A percentile compares a stretch with the other conserved stretches of the same genome.
Evolutionary conservation across 2,797 vertebrate species (phyloP).

Genomic region (Scolopax rusticola): DNA sequence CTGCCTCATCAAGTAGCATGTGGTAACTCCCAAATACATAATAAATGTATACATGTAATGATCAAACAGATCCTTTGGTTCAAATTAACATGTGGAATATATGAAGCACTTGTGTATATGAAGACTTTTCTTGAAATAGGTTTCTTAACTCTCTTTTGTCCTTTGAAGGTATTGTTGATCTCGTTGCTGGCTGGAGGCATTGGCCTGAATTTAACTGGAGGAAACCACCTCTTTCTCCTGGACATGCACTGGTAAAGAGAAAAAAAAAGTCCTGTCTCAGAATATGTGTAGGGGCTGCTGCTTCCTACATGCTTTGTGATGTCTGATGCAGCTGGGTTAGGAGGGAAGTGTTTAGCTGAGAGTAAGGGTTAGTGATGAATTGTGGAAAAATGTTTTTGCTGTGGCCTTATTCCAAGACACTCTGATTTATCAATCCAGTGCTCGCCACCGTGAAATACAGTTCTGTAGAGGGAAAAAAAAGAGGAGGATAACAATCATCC

Average conservation of each 20-base stretch:
- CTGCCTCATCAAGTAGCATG: not conserved
- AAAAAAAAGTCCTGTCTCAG: not conserved
- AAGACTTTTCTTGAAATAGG: not conserved
- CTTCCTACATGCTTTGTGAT: not conserved
- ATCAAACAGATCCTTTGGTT: not conserved
- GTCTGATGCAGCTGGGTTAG: not conserved
- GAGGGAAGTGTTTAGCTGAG: not conserved
- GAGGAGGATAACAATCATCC: not conserved
- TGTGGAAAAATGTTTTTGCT: not conserved
- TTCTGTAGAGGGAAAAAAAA: not conserved
- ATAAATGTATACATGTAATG: not conserved
- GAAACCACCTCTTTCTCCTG: constrained; percentile 96
- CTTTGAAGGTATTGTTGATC: constrained; percentile 90
- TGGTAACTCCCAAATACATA: not conserved
- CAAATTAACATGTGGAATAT: not conserved
- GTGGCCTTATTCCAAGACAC: not conserved
- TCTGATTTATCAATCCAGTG: not conserved
- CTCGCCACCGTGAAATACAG: not conserved
- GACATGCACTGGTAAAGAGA: constrained; percentile 97
- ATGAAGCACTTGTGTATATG: not conserved
- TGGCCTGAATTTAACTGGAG: constrained; percentile 93
- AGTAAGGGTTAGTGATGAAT: not conserved
- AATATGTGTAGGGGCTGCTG: not conserved
- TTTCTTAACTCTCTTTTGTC: not conserved
- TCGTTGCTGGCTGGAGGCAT: constrained; percentile 94